A percentile compares a stretch with the other conserved stretches of the same genome.
Evolutionary conservation across 2,113 vertebrate genomes (phyloP).

Genomic region (Montifringilla adamsi): DNA sequence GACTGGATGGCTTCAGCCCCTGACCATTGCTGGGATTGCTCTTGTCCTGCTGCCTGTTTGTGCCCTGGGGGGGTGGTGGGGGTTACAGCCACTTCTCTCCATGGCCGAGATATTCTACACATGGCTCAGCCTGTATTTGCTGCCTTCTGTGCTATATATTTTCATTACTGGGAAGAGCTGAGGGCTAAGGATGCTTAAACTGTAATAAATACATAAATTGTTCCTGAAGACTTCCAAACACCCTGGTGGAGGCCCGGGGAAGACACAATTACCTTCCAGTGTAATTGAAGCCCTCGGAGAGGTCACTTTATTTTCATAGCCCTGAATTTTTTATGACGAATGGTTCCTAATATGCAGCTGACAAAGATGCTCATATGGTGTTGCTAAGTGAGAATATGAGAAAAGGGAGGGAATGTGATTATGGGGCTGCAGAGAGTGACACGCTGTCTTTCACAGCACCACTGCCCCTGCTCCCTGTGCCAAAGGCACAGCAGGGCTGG

Average conservation of each 20-base stretch:
- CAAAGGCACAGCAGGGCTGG: background rate
- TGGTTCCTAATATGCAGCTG: constrained; percentile 18
- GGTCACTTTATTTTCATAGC: constrained; percentile 46
- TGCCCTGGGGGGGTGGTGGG: background rate
- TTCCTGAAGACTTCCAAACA: constrained; percentile 41
- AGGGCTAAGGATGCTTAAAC: constrained; percentile 38
- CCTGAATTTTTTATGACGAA: constrained; percentile 53
- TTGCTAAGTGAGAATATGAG: constrained; percentile 2
- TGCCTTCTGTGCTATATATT: background rate
- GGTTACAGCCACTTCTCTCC: background rate
- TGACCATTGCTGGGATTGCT: background rate
- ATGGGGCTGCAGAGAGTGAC: background rate
- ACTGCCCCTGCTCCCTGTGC: fast-evolving
- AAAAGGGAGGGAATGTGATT: background rate
- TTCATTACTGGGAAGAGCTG: constrained; percentile 47
- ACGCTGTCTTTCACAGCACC: fast-evolving
- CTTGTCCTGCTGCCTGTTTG: fast-evolving
- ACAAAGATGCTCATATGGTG: background rate
- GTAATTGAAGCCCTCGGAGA: constrained; percentile 35
- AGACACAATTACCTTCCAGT: constrained; percentile 36
- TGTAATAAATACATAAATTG: constrained; percentile 57
- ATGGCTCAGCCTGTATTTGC: background rate
- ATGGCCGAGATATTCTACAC: background rate
- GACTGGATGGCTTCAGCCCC: fast-evolving
- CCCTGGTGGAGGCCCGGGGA: background rate